Base-by-base conservation (phyloP, 2,113 vertebrate species). In the Alethe diademata region DNA sequence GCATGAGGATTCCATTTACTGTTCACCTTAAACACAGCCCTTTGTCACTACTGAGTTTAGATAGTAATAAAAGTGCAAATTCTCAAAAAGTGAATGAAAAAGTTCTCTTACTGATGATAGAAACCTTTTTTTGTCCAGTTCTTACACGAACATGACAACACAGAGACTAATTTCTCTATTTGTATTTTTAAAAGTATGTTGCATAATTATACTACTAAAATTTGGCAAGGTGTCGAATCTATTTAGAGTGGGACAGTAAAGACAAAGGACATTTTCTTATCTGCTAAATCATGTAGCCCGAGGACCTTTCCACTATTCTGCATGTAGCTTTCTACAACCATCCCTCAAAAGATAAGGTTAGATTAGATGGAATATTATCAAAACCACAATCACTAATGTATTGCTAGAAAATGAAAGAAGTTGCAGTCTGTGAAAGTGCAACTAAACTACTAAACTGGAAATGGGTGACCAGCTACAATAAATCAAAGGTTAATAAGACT, bases 401-500 rank as follows among this genome's bases (percentile, higher is more conserved):
- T 94, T 10, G 20, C 36, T 67, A 88, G 75, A 88, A 97, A 96
- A 88, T 86, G n/a, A 78, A 93, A 83, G 90, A 83, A 81, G 73
- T 31, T 93, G 66, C 76, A 84, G 66, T 64, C 85, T 89, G 54
- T 91, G 82, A 80, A 94, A 85, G 51, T 51, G 38, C 53, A 94
- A 92, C 78, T 83, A 89, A 94, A 72, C 82, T 95, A 89, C 91
- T 62, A 50, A 95, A 93, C 38, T 81, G 81, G 75, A 96, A 96
- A 91, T 56, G 80, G 54, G 60, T 86, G 78, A 82, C 72, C 64
- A 60, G 42, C 86, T 95, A 54, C 61, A 64, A 79, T 81, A 92
- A 93, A 93, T 94, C 64, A 90, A 94, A 79, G 53, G 73, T 86
- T 84, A 95, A 81, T 75, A 90, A 75, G 43, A 35, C 42, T 93